Base-by-base conservation (phyloP, 2,888 invertebrate genomes). In the Callyntrura guangdongensis region DNA sequence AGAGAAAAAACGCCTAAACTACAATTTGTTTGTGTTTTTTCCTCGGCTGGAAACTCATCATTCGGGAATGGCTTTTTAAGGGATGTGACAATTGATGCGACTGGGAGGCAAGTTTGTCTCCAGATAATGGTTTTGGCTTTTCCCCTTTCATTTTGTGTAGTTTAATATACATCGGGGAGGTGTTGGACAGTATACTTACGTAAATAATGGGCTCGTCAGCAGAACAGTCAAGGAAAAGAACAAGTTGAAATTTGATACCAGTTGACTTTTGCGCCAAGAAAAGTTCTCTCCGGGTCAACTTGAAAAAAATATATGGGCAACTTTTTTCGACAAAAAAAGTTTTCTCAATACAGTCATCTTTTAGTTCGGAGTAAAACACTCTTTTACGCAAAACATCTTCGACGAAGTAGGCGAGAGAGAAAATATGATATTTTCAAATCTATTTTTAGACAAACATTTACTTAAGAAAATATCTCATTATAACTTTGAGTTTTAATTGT, bases 31-130 rank as follows among this genome's bases (percentile, higher is more conserved):
- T 82, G 82, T 61, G 17, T 56, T 77, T 77, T 82, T 82, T 82
- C 11, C 47, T 36, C 45, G 5, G 11, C 61, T 61, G 82, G 64
- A 86, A 77, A 49, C 59, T 79, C 56, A 79, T 87, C 83, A 27
- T 74, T 89, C 69, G 53, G 67, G 59, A 69, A 89, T 89, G 84
- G 83, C 47, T 89, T 83, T 84, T 89, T 89, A 83, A 89, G 89
- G 74, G 77, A 84, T 89, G 89, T 89, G 89, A 89, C 89, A 89
- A 89, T 89, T 89, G 89, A 89, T 89, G 72, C 89, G 45, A 61
- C 84, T 83, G 89, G 89, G 89, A 84, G 89, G 61, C 83, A 82
- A 82, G 61, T 89, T 89, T 77, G 83, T 89, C 89, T 89, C 89
- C 14, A 27, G 89, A 69, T 89, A 89, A 89, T 89, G 77, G 56